Conservation (phyloP, 1,140 invertebrate genomes). For the Glossosoma conforme region DNA sequence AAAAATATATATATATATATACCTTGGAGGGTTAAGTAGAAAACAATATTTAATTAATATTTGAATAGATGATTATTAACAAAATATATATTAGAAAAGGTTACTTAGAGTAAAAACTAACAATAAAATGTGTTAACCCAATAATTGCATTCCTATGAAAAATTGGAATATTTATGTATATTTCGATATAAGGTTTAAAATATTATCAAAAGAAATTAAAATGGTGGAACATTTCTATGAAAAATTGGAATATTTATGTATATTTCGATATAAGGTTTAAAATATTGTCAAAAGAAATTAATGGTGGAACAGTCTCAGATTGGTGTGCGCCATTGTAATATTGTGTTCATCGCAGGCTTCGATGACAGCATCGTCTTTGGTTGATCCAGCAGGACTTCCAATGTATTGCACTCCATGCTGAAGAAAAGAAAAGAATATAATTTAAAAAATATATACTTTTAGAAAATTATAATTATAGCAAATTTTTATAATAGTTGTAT, state of each 20-base stretch:
- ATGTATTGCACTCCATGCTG: slow-evolving; percentile 94
- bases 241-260: no score
- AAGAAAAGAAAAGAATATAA: slow-evolving; percentile 37
- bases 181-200: neutral
- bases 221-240: no score
- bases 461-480: neutral
- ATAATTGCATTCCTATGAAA: no score
- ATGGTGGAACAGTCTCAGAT: slow-evolving; percentile 92
- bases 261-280: neutral
- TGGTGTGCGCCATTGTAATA: slow-evolving; percentile 87
- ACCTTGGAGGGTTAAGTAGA: no score
- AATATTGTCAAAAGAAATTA: slow-evolving; percentile 44
- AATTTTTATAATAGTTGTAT: no score
- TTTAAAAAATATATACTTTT: neutral
- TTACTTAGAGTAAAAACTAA: no score
- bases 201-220: slow-evolving; percentile 45
- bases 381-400: slow-evolving; percentile 88
- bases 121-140: no score
- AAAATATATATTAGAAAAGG: no score
- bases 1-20: no score
- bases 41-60: no score
- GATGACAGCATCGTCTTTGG: slow-evolving; percentile 87
- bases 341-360: slow-evolving; percentile 89
- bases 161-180: no score
- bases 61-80: no score